phyloP scores from a whole-genome alignment of 2,113 vertebrate genomes.

The Gobio gobio region DNA sequence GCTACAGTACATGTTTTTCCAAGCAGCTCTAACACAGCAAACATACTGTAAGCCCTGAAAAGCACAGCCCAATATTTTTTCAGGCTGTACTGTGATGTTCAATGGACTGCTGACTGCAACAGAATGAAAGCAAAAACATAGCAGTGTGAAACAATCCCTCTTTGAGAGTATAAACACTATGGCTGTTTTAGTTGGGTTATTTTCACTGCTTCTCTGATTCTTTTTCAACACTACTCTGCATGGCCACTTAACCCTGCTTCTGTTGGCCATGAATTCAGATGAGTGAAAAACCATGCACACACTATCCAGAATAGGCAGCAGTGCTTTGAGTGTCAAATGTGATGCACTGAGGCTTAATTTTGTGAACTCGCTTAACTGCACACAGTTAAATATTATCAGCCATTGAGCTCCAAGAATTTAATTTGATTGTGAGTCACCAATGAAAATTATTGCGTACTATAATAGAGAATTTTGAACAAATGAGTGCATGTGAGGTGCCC shows the following conservation, averaged over 20 bases:
- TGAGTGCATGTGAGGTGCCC: not conserved
- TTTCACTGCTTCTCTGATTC: conserved; percentile 68
- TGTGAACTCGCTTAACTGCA: not conserved
- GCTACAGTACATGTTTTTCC: conserved; percentile 57
- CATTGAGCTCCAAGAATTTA: not conserved
- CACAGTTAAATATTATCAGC: not conserved
- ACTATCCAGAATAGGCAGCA: not conserved
- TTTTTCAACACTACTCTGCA: conserved; percentile 52
- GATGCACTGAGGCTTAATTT: not conserved
- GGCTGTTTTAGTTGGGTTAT: conserved; percentile 66
- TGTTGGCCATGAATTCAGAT: conserved; percentile 35
- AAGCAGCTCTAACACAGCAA: conserved; percentile 65
- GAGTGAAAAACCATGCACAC: not conserved
- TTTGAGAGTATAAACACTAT: conserved; percentile 62
- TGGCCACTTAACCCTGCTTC: conserved; percentile 45
- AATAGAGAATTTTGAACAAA: not conserved
- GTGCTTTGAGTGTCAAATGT: conserved; percentile 5
- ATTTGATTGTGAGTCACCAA: not conserved
- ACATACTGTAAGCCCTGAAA: conserved; percentile 50
- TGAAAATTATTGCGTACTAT: not conserved
- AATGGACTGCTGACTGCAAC: conserved; percentile 57
- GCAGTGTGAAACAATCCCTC: conserved; percentile 69
- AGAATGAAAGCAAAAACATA: conserved; percentile 63
- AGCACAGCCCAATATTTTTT: conserved; percentile 63
- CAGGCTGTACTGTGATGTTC: conserved; percentile 61